Conservation (phyloP, 1,140 invertebrate species). For the Eupeodes corollae region DNA sequence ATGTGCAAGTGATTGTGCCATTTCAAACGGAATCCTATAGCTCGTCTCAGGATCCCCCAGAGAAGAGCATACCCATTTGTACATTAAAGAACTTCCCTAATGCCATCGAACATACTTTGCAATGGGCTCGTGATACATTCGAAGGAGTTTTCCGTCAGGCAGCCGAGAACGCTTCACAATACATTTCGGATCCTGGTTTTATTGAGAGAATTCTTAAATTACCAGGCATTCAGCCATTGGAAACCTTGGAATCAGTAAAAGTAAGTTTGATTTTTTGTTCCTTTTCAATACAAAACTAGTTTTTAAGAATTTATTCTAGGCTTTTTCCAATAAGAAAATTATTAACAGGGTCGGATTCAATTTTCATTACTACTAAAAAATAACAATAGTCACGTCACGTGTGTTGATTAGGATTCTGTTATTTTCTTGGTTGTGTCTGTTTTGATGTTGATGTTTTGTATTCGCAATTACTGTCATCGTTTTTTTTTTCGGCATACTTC, state of each 20-base stretch:
- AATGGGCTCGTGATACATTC: constrained; percentile 96
- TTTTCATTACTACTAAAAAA: too few species aligned
- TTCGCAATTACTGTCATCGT: too few species aligned
- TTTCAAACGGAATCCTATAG: constrained; percentile 92
- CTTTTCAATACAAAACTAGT: too few species aligned
- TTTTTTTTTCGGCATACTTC: too few species aligned
- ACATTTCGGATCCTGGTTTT: constrained; percentile 69
- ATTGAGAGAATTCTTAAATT: constrained; percentile 75
- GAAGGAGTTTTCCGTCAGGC: constrained; percentile 87
- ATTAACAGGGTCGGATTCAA: too few species aligned
- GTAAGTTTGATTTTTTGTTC: constrained; percentile 21
- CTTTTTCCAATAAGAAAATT: too few species aligned
- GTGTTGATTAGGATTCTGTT: too few species aligned
- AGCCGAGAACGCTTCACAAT: constrained; percentile 84
- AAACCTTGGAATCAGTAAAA: constrained; percentile 81
- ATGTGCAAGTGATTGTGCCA: constrained; percentile 91
- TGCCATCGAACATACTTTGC: constrained; percentile 96
- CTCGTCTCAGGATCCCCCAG: constrained; percentile 95
- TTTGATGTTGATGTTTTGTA: too few species aligned
- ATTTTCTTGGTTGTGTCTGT: too few species aligned
- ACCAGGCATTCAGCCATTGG: constrained; percentile 81
- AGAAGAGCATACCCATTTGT: constrained; percentile 97
- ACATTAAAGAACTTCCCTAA: constrained; percentile 99
- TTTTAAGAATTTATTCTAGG: too few species aligned
- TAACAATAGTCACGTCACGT: too few species aligned